Percentiles rank a stretch among this genome's conserved stretches.
phyloP scores from a whole-genome alignment of 2,113 vertebrate species.

The Miniopterus natalensis region DNA sequence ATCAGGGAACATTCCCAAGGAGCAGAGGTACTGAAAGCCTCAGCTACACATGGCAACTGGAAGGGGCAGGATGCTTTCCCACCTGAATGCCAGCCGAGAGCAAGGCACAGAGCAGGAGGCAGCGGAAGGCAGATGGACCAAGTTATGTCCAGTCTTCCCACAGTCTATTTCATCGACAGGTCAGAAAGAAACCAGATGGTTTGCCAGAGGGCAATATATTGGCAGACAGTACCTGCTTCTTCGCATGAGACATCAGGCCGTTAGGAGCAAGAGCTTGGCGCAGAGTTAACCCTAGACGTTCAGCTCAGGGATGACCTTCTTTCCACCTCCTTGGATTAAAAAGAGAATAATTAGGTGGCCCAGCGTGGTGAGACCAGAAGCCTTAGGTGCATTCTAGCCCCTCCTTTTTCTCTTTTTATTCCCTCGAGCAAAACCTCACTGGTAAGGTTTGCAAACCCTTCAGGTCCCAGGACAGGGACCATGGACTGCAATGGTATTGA shows the following conservation, averaged over 20 bases:
- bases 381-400: not conserved
- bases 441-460: not conserved
- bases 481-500: not conserved
- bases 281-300: slow-evolving; percentile 57
- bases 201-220: slow-evolving; percentile 62
- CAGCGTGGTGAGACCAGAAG: not conserved
- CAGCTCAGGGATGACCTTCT: slow-evolving; percentile 46
- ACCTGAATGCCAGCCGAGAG: slow-evolving; percentile 52
- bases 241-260: slow-evolving; percentile 36
- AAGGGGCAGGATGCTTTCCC: not conserved
- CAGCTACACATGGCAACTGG: not conserved
- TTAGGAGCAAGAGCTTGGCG: slow-evolving; percentile 42
- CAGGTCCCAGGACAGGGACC: not conserved
- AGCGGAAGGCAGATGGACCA: slow-evolving; percentile 52
- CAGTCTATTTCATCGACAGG: slow-evolving; percentile 53
- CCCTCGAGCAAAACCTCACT: not conserved
- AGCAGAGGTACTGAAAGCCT: not conserved
- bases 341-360: not conserved
- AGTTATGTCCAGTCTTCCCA: not conserved
- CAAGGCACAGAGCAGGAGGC: not conserved
- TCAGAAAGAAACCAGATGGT: slow-evolving; percentile 68
- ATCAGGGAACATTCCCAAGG: not conserved
- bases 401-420: not conserved
- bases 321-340: not conserved
- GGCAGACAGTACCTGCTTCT: slow-evolving; percentile 66